A percentile compares a stretch with the other conserved stretches of the same genome.
Conservation (phyloP, 2,888 invertebrate genomes). For the Gisinianus flammeolus region DNA sequence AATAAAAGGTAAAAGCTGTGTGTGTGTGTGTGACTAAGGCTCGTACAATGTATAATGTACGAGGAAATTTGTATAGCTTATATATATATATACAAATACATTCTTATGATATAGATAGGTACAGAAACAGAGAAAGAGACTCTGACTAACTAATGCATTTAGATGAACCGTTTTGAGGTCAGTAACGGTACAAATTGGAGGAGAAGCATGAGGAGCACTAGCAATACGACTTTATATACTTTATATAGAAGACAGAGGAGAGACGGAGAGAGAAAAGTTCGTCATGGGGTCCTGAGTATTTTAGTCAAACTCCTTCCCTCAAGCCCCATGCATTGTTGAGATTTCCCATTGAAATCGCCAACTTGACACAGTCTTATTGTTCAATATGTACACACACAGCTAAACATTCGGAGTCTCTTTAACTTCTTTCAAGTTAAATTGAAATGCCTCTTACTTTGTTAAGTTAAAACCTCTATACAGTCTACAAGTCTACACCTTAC, state of each 20-base stretch:
- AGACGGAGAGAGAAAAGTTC: conserved; percentile 31
- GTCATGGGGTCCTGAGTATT: conserved; percentile 39
- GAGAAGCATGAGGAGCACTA: background rate
- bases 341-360: conserved; percentile 20
- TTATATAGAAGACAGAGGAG: background rate
- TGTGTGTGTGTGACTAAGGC: no score
- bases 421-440: background rate
- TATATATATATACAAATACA: no score
- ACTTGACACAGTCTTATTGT: conserved; percentile 27
- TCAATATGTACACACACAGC: background rate
- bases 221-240: background rate
- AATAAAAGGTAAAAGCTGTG: no score
- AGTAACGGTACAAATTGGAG: conserved; percentile 52
- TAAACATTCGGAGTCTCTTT: background rate
- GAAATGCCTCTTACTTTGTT: background rate
- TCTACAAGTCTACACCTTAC: background rate
- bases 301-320: conserved; percentile 26
- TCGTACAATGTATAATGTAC: no score
- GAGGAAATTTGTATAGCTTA: no score
- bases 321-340: conserved; percentile 10
- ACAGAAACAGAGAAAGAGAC: background rate
- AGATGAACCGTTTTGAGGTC: conserved; percentile 58
- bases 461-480: background rate
- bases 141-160: conserved; percentile 25
- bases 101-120: no score